Percentiles rank a stretch among this genome's conserved stretches.
phyloP scores from a whole-genome alignment of 2,113 vertebrate species.

The Lepus europaeus region DNA sequence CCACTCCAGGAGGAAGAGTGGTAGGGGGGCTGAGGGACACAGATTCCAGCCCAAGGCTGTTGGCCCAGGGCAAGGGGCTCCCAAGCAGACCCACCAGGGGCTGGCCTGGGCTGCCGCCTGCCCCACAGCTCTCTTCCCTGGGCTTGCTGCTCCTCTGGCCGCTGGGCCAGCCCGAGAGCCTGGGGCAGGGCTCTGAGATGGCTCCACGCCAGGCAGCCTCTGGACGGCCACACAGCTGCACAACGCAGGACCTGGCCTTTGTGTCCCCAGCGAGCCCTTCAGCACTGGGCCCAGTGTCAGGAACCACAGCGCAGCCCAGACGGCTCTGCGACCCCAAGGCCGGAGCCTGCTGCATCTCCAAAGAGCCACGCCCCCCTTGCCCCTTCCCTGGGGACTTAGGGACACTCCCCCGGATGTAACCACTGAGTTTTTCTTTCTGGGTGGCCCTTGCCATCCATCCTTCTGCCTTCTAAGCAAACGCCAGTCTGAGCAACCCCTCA shows the following conservation, averaged over 20 bases:
- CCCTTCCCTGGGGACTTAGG: background rate
- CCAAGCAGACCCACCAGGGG: background rate
- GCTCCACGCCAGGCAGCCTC: too few species aligned
- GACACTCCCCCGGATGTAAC: background rate
- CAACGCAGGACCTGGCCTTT: too few species aligned
- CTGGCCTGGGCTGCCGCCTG: background rate
- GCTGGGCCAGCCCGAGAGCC: fast-evolving
- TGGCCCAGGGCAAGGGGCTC: background rate
- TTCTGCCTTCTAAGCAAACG: background rate
- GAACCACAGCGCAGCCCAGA: background rate
- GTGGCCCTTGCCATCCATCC: too few species aligned
- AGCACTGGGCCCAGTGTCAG: background rate
- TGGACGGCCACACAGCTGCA: too few species aligned
- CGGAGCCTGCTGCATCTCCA: background rate
- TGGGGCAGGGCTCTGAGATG: background rate
- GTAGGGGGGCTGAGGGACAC: background rate
- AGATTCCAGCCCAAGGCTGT: background rate
- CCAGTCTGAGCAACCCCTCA: background rate
- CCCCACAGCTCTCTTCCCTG: fast-evolving
- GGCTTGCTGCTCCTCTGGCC: background rate
- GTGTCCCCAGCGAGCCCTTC: background rate
- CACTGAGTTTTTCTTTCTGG: background rate
- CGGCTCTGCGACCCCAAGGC: background rate
- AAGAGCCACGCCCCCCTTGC: conserved; percentile 41
- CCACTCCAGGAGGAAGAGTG: background rate